Percentiles rank a stretch among this genome's conserved stretches.
These are phyloP conservation scores for Columba janthina DNA, from an alignment of 2,113 vertebrate species.

Conservation along the genomic window DNA sequence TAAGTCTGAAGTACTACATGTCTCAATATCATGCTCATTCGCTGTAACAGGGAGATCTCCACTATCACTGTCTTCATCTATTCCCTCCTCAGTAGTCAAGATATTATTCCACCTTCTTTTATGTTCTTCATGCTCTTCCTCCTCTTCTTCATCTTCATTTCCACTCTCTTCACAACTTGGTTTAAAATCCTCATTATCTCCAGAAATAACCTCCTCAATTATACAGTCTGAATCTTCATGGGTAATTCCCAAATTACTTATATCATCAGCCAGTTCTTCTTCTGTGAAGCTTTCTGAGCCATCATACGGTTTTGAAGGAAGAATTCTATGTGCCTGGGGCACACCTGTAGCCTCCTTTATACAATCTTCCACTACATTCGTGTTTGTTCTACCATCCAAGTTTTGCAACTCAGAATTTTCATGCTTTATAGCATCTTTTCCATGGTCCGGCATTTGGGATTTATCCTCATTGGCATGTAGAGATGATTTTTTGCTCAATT, in stretches of 20 bases:
- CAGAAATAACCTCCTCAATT: conserved; percentile 74
- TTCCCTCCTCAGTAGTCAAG: not conserved
- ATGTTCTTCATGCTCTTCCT: conserved; percentile 2
- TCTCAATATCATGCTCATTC: conserved; percentile 59
- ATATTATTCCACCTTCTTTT: conserved; percentile 1
- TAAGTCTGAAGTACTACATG: conserved; percentile 63
- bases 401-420: not conserved
- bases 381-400: not conserved
- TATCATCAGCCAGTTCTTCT: conserved; percentile 41
- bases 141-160: conserved; percentile 65
- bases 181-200: conserved; percentile 62
- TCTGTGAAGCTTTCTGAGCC: conserved; percentile 33
- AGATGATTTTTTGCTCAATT: conserved; percentile 47
- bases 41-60: conserved; percentile 44
- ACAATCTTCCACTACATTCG: not conserved
- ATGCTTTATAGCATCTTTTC: conserved; percentile 30
- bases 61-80: conserved; percentile 77
- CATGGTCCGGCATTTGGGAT: not conserved
- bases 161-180: conserved; percentile 66
- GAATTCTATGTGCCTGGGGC: not conserved
- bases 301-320: conserved; percentile 26
- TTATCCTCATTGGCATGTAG: not conserved
- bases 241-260: not conserved
- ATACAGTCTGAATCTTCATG: conserved; percentile 78
- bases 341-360: not conserved